A percentile compares a stretch with the other conserved stretches of the same genome.
Evolutionary conservation across 2,797 vertebrate species (phyloP).

Genomic region (Hapalemur alaotrensis): DNA sequence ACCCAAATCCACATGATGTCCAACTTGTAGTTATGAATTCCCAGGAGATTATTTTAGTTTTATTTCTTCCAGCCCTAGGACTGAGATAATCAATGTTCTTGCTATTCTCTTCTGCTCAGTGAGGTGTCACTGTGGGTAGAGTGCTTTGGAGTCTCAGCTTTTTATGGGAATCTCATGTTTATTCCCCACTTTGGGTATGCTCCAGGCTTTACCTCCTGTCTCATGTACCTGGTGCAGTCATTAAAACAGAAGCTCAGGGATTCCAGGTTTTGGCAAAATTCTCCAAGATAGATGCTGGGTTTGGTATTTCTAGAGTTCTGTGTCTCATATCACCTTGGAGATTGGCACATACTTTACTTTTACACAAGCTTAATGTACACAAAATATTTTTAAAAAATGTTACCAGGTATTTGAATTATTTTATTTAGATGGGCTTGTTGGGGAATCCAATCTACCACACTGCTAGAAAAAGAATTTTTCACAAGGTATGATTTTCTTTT

Average conservation of each 20-base stretch:
- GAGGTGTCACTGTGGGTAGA: neutral
- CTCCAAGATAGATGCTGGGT: neutral
- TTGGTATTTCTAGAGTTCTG: neutral
- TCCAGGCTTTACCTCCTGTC: neutral
- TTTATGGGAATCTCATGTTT: neutral
- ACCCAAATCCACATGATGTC: neutral
- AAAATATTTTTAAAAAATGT: neutral
- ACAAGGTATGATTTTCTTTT: slow-evolving; percentile 7
- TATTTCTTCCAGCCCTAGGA: neutral
- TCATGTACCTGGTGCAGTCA: neutral
- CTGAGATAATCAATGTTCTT: neutral
- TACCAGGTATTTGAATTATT: neutral
- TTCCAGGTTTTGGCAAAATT: neutral
- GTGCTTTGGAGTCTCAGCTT: neutral
- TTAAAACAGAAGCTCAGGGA: neutral
- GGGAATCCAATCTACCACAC: neutral
- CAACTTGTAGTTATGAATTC: neutral
- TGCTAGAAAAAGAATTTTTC: neutral
- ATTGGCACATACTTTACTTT: neutral
- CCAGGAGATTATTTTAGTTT: neutral
- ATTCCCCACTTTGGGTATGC: neutral
- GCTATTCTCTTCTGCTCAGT: neutral
- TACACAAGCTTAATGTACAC: neutral
- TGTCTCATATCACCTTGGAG: neutral
- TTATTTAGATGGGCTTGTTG: neutral